These are phyloP conservation scores for Lordiphosa mommai DNA, from an alignment of 1,140 invertebrate genomes.

Conservation along the genomic window DNA sequence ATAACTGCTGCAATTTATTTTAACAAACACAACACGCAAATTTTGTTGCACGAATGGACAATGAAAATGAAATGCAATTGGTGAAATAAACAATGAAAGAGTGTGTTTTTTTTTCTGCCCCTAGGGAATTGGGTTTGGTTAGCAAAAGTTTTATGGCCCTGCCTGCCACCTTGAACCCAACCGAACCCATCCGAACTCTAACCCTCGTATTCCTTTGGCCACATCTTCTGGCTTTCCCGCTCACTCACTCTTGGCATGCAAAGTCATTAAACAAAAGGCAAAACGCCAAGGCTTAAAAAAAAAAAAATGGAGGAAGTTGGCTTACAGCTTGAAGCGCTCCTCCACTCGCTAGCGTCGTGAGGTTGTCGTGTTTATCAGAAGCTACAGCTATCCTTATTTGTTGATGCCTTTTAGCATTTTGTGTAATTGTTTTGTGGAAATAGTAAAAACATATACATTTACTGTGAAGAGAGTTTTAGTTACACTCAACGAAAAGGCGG, in stretches of 20 bases:
- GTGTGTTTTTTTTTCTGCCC: neutral
- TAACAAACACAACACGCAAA: slow-evolving; percentile 42
- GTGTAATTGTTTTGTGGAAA: slow-evolving; percentile 74
- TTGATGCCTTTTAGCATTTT: slow-evolving; percentile 65
- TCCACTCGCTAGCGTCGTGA: slow-evolving; percentile 41
- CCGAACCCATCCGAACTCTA: neutral
- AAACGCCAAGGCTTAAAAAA: slow-evolving; percentile 34
- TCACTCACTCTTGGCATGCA: slow-evolving; percentile 29
- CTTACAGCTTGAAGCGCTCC: slow-evolving; percentile 15
- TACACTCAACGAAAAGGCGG: neutral
- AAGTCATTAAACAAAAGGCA: slow-evolving; percentile 70
- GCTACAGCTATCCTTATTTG: slow-evolving; percentile 27
- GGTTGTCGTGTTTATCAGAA: slow-evolving; percentile 70
- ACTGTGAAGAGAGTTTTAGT: slow-evolving; percentile 1
- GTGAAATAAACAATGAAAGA: slow-evolving; percentile 20
- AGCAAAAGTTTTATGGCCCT: slow-evolving; percentile 19
- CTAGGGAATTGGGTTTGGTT: neutral
- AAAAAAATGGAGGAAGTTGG: slow-evolving; percentile 33
- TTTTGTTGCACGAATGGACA: slow-evolving; percentile 11
- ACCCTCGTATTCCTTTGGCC: neutral
- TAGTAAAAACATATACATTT: slow-evolving; percentile 37
- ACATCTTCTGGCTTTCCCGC: neutral
- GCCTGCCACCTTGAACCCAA: slow-evolving; percentile 20
- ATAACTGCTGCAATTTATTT: slow-evolving; percentile 59
- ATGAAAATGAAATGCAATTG: slow-evolving; percentile 57